These are phyloP conservation scores for Aptenodytes patagonicus DNA, from an alignment of 2,113 vertebrate species.

Conservation along the genomic window DNA sequence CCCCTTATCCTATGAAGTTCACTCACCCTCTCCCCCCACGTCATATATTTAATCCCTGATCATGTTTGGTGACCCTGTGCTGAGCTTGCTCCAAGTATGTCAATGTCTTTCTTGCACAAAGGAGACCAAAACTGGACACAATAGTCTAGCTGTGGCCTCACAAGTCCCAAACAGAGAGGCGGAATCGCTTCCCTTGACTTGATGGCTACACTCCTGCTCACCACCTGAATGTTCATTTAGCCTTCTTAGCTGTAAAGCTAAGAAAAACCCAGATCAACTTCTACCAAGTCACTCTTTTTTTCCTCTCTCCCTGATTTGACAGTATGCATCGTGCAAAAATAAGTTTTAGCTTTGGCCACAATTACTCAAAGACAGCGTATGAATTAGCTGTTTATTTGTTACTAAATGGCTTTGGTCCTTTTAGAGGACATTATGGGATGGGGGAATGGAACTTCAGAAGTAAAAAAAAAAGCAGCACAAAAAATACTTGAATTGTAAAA, in stretches of 20 bases:
- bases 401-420: neutral
- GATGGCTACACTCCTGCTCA: neutral
- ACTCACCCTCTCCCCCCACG: neutral
- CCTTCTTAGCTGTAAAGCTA: neutral
- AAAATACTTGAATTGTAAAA: conserved; percentile 38
- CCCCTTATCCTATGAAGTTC: neutral
- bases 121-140: neutral
- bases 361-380: neutral
- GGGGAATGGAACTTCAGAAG: neutral
- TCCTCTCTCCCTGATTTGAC: neutral
- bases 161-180: neutral
- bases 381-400: neutral
- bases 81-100: neutral
- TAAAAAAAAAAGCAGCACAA: neutral
- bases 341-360: neutral
- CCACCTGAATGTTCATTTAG: neutral
- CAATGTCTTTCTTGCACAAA: neutral
- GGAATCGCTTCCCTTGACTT: neutral
- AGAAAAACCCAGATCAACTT: neutral
- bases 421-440: neutral
- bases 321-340: neutral
- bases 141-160: neutral
- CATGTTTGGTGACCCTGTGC: neutral
- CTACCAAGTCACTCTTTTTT: neutral
- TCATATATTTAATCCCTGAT: neutral